phyloP scores from a whole-genome alignment of 1,140 invertebrate genomes.

The Triops cancriformis region DNA sequence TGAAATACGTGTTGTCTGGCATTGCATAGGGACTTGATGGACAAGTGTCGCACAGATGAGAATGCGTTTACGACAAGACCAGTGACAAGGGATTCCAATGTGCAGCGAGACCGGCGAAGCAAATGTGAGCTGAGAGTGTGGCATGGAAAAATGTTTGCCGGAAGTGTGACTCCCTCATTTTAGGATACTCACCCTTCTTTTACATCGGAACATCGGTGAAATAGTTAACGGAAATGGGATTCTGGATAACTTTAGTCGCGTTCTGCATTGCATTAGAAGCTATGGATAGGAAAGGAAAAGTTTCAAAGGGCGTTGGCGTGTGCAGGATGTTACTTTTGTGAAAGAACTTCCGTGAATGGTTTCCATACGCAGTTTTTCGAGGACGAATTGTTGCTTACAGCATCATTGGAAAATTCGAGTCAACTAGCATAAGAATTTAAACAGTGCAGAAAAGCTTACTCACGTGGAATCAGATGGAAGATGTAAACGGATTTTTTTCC shows the following conservation, averaged over 20 bases:
- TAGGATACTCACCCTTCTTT: background rate
- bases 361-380: background rate
- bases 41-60: too few species aligned
- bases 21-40: too few species aligned
- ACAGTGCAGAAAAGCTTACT: too few species aligned
- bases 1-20: too few species aligned
- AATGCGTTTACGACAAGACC: too few species aligned
- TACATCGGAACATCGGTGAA: background rate
- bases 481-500: too few species aligned
- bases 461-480: too few species aligned
- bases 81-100: background rate
- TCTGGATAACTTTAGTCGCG: background rate
- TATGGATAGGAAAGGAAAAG: background rate
- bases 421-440: background rate
- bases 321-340: constrained; percentile 10
- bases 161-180: background rate
- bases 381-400: background rate
- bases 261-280: background rate
- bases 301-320: constrained; percentile 6
- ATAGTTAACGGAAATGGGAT: background rate
- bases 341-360: background rate
- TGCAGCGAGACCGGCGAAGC: background rate
- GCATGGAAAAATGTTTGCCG: background rate
- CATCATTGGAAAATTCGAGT: background rate
- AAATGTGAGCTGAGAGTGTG: background rate